A percentile compares a stretch with the other conserved stretches of the same genome.
Evolutionary conservation across 2,113 vertebrate species (phyloP).

Genomic region (Shinisaurus crocodilurus): DNA sequence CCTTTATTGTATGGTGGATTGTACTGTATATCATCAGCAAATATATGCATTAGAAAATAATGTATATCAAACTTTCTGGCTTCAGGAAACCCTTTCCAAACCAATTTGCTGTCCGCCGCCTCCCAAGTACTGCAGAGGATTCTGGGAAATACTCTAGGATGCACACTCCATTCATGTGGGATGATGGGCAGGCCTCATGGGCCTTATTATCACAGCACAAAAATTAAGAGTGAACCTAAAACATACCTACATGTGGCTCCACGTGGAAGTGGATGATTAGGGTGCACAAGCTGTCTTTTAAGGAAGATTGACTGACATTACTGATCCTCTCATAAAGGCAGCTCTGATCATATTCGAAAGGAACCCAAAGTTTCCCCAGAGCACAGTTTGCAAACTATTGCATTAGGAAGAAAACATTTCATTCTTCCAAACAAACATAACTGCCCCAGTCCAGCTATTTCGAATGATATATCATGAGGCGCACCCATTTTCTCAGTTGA

Average conservation of each 20-base stretch:
- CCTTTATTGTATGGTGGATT: too few species aligned
- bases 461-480: too few species aligned
- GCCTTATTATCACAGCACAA: background rate
- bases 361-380: background rate
- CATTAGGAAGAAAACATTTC: background rate
- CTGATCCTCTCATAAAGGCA: background rate
- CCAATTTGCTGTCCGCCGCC: too few species aligned
- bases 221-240: background rate
- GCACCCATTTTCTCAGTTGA: too few species aligned
- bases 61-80: too few species aligned
- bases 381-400: background rate
- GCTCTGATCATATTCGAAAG: background rate
- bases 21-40: background rate
- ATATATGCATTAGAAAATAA: background rate
- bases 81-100: background rate
- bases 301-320: background rate
- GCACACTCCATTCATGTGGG: background rate
- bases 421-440: background rate
- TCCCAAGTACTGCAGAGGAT: background rate
- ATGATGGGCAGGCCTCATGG: background rate
- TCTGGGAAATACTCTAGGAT: background rate
- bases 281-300: background rate
- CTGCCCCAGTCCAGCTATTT: too few species aligned
- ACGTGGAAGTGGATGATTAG: background rate
- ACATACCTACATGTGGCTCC: background rate